Conservation (phyloP, 2,888 invertebrate genomes). For the Leucozona laternaria region DNA sequence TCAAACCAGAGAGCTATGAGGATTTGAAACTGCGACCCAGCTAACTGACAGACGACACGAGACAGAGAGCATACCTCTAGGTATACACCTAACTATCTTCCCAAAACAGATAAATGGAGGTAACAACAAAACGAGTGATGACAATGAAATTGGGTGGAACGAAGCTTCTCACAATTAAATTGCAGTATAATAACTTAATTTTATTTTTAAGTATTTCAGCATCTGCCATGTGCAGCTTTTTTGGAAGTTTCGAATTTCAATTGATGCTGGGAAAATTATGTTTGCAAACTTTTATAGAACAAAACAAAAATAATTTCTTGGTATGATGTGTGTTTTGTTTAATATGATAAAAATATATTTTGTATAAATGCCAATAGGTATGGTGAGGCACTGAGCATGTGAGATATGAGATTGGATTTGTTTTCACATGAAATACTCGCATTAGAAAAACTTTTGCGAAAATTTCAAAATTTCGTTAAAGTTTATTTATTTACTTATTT, state of each 20-base stretch:
- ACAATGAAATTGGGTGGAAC: constrained; percentile 72
- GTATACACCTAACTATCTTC: neutral
- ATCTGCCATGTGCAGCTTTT: constrained; percentile 38
- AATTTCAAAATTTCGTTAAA: neutral
- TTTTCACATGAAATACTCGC: neutral
- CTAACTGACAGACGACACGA: neutral
- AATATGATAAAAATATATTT: too few species aligned
- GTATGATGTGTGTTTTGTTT: neutral
- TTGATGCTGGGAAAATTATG: constrained; percentile 1
- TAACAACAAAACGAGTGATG: constrained; percentile 65
- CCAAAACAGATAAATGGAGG: constrained; percentile 13
- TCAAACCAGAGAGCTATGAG: constrained; percentile 34
- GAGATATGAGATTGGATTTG: neutral
- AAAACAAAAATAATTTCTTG: constrained; percentile 2
- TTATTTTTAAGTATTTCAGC: constrained; percentile 1
- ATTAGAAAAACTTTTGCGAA: neutral
- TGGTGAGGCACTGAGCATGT: neutral
- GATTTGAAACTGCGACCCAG: constrained; percentile 49
- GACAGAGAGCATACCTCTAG: neutral
- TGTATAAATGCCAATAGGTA: neutral
- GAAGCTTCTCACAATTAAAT: constrained; percentile 66
- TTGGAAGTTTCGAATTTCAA: neutral
- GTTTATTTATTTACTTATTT: neutral
- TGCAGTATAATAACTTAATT: constrained; percentile 67
- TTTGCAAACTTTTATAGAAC: constrained; percentile 4